Base-by-base conservation (phyloP, 2,888 invertebrate species). In the Idaea straminata region DNA sequence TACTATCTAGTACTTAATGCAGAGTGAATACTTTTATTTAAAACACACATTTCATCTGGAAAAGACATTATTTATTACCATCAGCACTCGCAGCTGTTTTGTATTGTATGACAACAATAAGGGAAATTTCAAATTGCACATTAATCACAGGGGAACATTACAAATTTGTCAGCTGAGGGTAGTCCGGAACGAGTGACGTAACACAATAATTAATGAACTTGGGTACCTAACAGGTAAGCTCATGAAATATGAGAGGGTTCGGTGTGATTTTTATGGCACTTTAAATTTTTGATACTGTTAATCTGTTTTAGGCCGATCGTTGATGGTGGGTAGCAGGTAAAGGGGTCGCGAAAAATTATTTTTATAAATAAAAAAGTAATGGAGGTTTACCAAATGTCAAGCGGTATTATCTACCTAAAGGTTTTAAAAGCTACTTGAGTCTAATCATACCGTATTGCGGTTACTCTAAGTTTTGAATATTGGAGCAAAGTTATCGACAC, bases 131-230 rank as follows among this genome's bases (percentile, higher is more conserved):
- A 79, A 83, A 83, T 82, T 76, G 77, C 71, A 73, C 83, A 85
- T 86, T 84, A 83, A 85, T 85, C 84, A 84, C 72, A 72, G 68
- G 74, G 71, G 77, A 83, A 77, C 79, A 80, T 82, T 80, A 84
- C 83, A 77, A 84, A 87, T 87, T 86, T 84, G 84, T 85, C 83
- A 83, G 77, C 72, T 78, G 77, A 78, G 74, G 74, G 78, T 78
- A 74, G 74, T 64, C 64, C 64, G 34, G 65, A 64, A 34, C 62
- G 62, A 62, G 70, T 81, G 79, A 74, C 76, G 76, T 72, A 72
- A 74, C 72, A 71, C 73, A 79, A 83, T 83, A 82, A 86, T 87
- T 85, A 87, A 88, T 87, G 83, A 84, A 84, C 80, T 77, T 66
- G 47, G 10, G 10, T 47, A 47, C 47, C 47, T 47, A 66, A 13